Percentiles rank a stretch among this genome's conserved stretches.
phyloP scores from a whole-genome alignment of 1,140 invertebrate genomes.

The Trichonephila clavata region DNA sequence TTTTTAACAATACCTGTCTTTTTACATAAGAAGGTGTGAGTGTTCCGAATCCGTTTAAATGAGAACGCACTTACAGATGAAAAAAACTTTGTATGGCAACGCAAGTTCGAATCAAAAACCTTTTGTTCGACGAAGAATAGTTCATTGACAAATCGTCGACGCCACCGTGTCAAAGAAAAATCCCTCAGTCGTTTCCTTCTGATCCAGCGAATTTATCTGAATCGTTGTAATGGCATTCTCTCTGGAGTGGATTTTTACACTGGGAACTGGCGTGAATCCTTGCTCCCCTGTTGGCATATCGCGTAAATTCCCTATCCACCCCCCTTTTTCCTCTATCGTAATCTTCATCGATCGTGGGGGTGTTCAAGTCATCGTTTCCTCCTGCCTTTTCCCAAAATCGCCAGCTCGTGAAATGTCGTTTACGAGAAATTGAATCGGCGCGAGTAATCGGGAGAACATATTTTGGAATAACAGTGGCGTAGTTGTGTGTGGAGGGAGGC shows the following conservation, averaged over 20 bases:
- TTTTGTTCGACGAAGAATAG: neutral
- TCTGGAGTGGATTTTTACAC: constrained; percentile 27
- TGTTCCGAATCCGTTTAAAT: too few species aligned
- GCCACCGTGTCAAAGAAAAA: neutral
- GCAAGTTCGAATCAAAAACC: neutral
- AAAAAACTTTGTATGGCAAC: too few species aligned
- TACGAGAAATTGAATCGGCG: constrained; percentile 75
- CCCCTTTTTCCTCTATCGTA: neutral
- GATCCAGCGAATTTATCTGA: constrained; percentile 33
- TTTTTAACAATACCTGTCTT: too few species aligned
- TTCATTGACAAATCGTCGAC: constrained; percentile 20
- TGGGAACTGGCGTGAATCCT: constrained; percentile 2
- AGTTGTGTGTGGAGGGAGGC: neutral
- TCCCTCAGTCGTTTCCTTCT: neutral
- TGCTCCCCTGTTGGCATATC: constrained; percentile 49
- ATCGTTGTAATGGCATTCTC: constrained; percentile 14
- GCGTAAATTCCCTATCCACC: constrained; percentile 19
- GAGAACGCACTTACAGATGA: too few species aligned
- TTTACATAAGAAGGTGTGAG: too few species aligned
- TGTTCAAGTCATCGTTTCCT: constrained; percentile 22
- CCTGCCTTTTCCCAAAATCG: constrained; percentile 68
- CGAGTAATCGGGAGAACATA: constrained; percentile 55
- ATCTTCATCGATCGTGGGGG: constrained; percentile 70
- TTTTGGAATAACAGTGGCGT: constrained; percentile 51
- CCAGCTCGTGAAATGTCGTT: constrained; percentile 76